Evolutionary conservation across 2,797 vertebrate species (phyloP).

Genomic region (Lepidocolaptes lacrymiger): DNA sequence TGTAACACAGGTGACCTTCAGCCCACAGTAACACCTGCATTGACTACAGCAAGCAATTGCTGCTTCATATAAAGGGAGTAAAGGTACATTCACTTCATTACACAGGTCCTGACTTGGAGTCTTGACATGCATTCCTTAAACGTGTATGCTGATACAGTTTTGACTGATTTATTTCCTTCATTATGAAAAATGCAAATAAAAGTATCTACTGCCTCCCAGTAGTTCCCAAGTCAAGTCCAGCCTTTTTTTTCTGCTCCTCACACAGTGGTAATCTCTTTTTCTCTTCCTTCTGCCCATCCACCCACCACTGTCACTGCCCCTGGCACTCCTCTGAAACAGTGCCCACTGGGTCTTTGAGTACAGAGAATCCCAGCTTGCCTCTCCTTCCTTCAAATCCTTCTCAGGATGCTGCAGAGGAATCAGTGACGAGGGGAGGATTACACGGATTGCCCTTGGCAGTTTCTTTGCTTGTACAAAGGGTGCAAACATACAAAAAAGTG

Average conservation of each 20-base stretch:
- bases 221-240: neutral
- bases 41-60: neutral
- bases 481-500: neutral
- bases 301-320: neutral
- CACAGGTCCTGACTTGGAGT: neutral
- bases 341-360: neutral
- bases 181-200: neutral
- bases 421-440: neutral
- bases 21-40: neutral
- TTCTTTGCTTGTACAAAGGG: neutral
- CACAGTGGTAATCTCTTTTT: neutral
- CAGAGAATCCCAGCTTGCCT: neutral
- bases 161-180: neutral
- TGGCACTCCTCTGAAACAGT: neutral
- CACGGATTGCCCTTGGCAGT: neutral
- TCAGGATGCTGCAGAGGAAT: neutral
- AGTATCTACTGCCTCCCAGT: neutral
- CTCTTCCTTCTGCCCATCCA: neutral
- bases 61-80: neutral
- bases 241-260: neutral
- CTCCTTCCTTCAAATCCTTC: neutral
- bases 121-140: neutral
- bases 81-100: neutral
- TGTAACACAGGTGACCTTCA: neutral
- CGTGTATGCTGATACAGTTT: neutral